These are phyloP conservation scores for Poecile montanus DNA, from an alignment of 2,797 vertebrate genomes.

Conservation along the genomic window DNA sequence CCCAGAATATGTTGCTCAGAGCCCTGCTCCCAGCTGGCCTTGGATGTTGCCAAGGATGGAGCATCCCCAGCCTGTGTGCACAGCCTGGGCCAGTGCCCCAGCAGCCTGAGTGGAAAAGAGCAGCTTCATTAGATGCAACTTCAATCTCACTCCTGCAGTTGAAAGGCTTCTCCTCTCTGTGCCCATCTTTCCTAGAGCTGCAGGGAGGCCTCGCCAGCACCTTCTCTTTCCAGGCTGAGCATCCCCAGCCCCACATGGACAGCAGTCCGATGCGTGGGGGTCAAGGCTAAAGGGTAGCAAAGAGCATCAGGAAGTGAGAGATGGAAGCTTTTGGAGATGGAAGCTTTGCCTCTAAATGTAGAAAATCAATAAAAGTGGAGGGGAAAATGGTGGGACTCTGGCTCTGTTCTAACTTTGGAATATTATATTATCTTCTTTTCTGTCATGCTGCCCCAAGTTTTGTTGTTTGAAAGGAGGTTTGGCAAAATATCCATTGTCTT, in stretches of 20 bases:
- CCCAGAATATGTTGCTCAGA: background rate
- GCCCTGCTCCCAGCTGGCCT: background rate
- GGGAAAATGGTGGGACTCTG: background rate
- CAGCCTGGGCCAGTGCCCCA: background rate
- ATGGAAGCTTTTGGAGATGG: accelerated
- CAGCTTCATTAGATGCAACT: background rate
- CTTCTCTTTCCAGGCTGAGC: background rate
- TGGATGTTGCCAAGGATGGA: background rate
- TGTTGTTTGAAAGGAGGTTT: background rate
- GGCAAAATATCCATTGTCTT: accelerated
- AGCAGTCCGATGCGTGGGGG: background rate
- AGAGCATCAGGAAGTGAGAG: background rate
- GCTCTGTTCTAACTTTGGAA: background rate
- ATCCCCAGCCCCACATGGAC: accelerated
- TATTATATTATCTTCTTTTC: background rate
- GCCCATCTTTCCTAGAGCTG: background rate
- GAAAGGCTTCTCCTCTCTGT: background rate
- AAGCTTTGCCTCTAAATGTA: background rate
- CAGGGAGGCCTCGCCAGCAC: background rate
- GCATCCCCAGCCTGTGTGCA: background rate
- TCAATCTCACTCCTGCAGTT: accelerated
- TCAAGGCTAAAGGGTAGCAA: background rate
- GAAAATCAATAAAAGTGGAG: background rate
- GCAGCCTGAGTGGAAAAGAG: too few species aligned
- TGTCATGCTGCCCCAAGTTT: background rate